Base-by-base conservation (phyloP, 2,113 vertebrate genomes). In the Meriones unguiculatus region DNA sequence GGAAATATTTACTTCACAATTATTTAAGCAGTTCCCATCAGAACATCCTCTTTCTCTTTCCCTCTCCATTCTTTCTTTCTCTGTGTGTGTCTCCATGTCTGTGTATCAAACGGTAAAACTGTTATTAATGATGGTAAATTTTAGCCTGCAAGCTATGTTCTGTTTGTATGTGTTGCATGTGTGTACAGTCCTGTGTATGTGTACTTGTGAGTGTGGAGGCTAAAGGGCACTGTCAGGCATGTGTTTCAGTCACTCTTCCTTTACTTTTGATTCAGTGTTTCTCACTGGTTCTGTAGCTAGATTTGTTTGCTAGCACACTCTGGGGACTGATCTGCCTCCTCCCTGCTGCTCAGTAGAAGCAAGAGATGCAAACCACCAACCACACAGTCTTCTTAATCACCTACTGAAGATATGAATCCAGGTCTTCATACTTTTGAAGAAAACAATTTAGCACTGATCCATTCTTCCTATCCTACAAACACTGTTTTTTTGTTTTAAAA, bases 321-420 rank as follows among this genome's bases (percentile, higher is more conserved):
- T 46, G 46, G 46, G 46, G 24, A 84, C 7, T 41, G n/a, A 64
- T 64, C 13, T 62, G 62, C 20, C 12, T 15, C 12, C 62, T 5
- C 22, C 1, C 0, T 38, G 54, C 7, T 6, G 62, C 13, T 38
- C n/a, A 38, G 13, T 82, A 25, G 52, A 25, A 12, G 25, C 17
- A 59, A 17, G 2, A 84, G 22, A 84, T 41, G 4, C 35, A 41
- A 25, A 64, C 24, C 22, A 4, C 0, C 7, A 28, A 4, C 0
- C 7, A 28, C 13, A 84, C 13, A 38, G 28, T 15, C 12, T 24
- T 84, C n/a, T 38, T 41, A 84, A 62, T 62, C 41, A n/a, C 3
- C 24, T 14, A 38, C 57, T 41, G 7, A 84, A 38, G 81, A 28
- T 84, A 7, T 64, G 12, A 62, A 28, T 62, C 1, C 13, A 64